Evolutionary conservation across 2,113 vertebrate genomes (phyloP).

Genomic region (Willisornis vidua): DNA sequence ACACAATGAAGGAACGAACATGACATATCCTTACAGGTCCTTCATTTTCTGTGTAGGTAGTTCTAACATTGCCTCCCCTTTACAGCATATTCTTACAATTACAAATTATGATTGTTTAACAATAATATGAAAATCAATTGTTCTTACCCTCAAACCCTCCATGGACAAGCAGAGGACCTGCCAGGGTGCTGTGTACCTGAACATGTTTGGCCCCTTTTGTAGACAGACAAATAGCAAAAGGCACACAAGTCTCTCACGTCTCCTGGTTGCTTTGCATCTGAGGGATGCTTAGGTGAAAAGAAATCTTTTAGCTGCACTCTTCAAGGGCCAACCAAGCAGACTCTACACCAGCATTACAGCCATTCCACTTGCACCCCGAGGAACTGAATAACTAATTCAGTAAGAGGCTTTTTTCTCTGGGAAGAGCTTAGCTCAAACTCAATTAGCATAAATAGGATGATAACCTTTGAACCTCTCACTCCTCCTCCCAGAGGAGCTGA

Average conservation of each 20-base stretch:
- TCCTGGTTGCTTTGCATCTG: constrained; percentile 10
- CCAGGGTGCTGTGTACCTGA: constrained; percentile 79
- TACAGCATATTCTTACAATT: background rate
- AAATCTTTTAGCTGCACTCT: background rate
- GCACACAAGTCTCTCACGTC: constrained; percentile 30
- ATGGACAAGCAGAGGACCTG: constrained; percentile 78
- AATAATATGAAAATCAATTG: background rate
- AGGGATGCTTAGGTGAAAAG: background rate
- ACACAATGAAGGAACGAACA: background rate
- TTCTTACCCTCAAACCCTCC: constrained; percentile 76
- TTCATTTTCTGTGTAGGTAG: background rate
- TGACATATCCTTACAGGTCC: background rate
- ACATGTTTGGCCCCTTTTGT: constrained; percentile 68
- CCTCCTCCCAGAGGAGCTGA: background rate
- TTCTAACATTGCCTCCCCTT: background rate
- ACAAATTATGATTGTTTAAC: background rate
- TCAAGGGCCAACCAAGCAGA: background rate
- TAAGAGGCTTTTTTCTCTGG: constrained; percentile 67
- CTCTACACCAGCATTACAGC: background rate
- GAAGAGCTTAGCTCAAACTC: constrained; percentile 79
- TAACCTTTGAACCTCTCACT: constrained; percentile 61
- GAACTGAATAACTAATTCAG: constrained; percentile 68
- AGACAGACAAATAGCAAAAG: constrained; percentile 45
- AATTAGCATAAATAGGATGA: constrained; percentile 70
- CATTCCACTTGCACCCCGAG: constrained; percentile 21